Evolutionary conservation across 2,797 vertebrate genomes (phyloP).

Genomic region (Spondyliosoma cantharus): DNA sequence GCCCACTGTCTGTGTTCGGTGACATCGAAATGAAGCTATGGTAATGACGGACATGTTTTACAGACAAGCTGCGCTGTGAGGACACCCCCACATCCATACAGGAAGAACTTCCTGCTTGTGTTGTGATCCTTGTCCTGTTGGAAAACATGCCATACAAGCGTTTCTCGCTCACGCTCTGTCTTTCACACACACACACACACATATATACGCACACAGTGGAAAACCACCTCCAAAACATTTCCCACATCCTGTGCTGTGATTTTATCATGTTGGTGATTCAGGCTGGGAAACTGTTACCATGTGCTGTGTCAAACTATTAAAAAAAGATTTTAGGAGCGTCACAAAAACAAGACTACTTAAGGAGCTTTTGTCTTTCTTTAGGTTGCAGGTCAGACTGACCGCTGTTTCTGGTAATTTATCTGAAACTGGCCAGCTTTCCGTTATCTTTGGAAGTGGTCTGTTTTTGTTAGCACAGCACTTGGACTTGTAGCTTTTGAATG

Average conservation of each 20-base stretch:
- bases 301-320: slow-evolving; percentile 33
- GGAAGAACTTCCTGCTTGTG: slow-evolving; percentile 77
- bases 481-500: slow-evolving; percentile 66
- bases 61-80: slow-evolving; percentile 2
- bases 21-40: background rate
- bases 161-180: slow-evolving; percentile 26
- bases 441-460: slow-evolving; percentile 64
- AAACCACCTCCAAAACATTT: slow-evolving; percentile 63
- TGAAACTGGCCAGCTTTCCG: slow-evolving; percentile 48
- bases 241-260: slow-evolving; percentile 64
- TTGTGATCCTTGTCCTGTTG: slow-evolving; percentile 53
- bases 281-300: slow-evolving; percentile 54
- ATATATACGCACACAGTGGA: slow-evolving; percentile 46
- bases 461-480: slow-evolving; percentile 59
- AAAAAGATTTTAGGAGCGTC: slow-evolving; percentile 21
- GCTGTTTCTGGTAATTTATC: slow-evolving; percentile 32
- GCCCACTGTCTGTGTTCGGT: background rate
- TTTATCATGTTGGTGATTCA: slow-evolving; percentile 55
- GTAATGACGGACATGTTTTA: slow-evolving; percentile 37
- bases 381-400: slow-evolving; percentile 38
- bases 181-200: slow-evolving; percentile 5
- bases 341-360: slow-evolving; percentile 22
- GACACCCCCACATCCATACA: slow-evolving; percentile 66
- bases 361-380: slow-evolving; percentile 38
- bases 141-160: slow-evolving; percentile 42